Evolutionary conservation across 2,113 vertebrate genomes (phyloP), one percentile per base, ranked within the genome.

Genomic region (Seriola dumerili): DNA sequence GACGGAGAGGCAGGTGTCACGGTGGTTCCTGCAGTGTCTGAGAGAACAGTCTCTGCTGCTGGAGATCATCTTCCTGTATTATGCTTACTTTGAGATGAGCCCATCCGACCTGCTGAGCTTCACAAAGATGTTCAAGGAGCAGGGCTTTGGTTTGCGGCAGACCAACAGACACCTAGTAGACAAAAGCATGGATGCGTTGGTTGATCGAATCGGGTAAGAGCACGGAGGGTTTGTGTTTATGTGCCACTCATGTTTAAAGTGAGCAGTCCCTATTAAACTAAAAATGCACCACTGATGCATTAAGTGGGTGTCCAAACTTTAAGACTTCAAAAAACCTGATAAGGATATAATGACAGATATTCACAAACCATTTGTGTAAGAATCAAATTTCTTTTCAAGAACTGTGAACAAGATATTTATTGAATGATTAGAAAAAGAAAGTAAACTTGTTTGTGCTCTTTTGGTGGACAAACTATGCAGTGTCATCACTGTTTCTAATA

Each of bases 21-120:
- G 96, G 0, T 99, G 98, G 98, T 99, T 99, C 80, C 92, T 96
- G 78, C 98, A 99, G 58, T 99, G 98, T 92, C 96, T 99, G 80
- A 95, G 96, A 54, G 98, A 99, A 17, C 98, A 99, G 91, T 96
- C 97, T 70, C 96, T 99, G 94, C 94, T 99, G 80, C 94, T 99
- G 79, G 98, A 99, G 93, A 97, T 99, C 81, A 96, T 99, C 86
- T 99, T 99, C 80, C 95, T 99, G 50, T 98, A 99, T 84, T 97
- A 98, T 50, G 98, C 98, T 0, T 99, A 99, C 90, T 99, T 99
- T 71, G 97, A 99, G 91, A 99, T 99, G 97, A 92, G 93, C 13
- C 95, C 97, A 1, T 85, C 94, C 8, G 98, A 99, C 63, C 94
- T 99, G 0, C 79, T 98, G 82, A 90, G 90, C 0, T 97, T 99